Base-by-base conservation (phyloP, 2,888 invertebrate species). In the Amaurobius ferox region DNA sequence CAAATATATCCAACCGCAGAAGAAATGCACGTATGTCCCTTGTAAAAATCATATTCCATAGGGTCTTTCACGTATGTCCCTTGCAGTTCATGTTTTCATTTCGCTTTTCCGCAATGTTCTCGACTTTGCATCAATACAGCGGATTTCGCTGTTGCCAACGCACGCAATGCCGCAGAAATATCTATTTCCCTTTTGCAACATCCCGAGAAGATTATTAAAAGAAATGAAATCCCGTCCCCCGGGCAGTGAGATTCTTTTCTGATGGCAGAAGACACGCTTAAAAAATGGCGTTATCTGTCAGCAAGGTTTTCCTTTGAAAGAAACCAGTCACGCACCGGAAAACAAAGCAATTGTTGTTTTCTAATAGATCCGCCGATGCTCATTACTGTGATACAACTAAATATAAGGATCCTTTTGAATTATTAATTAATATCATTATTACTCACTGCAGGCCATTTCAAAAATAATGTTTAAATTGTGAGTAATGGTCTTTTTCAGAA, bases 251-350 rank as follows among this genome's bases (percentile, higher is more conserved):
- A 55, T 55, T 55, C 55, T 55, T 55, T 19, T 23, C 55, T 55
- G 55, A 55, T 55, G 55, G 55, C 23, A 55, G 23, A 55, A 55
- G 55, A 55, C 55, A 55, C 55, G 55, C 55, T 55, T 55, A 19
- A 55, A 23, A 55, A 55, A 55, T 55, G 23, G 55, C 23, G 23
- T 55, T 55, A 55, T 55, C 55, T 55, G 55, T 55, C 55, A 55
- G 55, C 55, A 55, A 16, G 55, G 11, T 55, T 1, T 55, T 55
- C 23, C 11, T 23, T 55, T 16, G 23, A 55, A 55, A 7, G 11
- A 55, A 5, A 23, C 3, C 5, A 23, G 55, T 55, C 55, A 55
- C 55, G 55, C 55, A 55, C 23, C 7, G 23, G 23, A 23, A 11
- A 19, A 55, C 23, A 23, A 55, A 55, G 23, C 55, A 55, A 55